These are phyloP conservation scores for Carollia perspicillata DNA, from an alignment of 2,113 vertebrate species.

Conservation along the genomic window DNA sequence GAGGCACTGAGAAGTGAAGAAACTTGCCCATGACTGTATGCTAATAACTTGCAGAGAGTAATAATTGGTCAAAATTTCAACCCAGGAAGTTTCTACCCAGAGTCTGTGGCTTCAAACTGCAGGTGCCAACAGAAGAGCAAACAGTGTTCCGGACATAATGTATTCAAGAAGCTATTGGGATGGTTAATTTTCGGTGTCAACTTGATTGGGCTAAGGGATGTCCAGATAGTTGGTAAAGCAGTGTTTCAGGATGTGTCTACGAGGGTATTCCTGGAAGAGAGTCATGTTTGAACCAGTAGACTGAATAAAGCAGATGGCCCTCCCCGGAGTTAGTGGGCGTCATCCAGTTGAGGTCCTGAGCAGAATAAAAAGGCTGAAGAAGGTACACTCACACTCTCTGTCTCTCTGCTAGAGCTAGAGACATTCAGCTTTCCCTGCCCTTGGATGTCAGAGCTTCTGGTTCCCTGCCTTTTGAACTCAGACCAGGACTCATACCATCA, in stretches of 20 bases:
- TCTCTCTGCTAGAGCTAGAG: background rate
- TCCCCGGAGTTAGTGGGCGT: too few species aligned
- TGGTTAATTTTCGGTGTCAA: background rate
- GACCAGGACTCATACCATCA: background rate
- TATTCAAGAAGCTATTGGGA: background rate
- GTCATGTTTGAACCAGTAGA: background rate
- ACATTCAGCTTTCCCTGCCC: background rate
- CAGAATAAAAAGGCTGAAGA: background rate
- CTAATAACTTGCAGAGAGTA: background rate
- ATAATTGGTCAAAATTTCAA: constrained; percentile 6
- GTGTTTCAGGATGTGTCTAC: background rate
- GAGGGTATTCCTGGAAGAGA: background rate
- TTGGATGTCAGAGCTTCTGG: background rate
- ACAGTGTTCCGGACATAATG: fast-evolving
- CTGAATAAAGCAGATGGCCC: background rate
- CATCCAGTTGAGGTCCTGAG: background rate
- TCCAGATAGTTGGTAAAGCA: background rate
- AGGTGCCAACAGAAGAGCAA: background rate
- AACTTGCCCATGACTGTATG: background rate
- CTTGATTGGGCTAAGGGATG: background rate
- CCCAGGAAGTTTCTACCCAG: background rate
- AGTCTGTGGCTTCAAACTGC: background rate
- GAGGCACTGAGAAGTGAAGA: background rate
- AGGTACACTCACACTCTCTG: background rate
- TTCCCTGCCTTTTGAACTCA: background rate